A percentile compares a stretch with the other conserved stretches of the same genome.
These are phyloP conservation scores for Pterocles gutturalis DNA, from an alignment of 2,113 vertebrate species.

Conservation along the genomic window DNA sequence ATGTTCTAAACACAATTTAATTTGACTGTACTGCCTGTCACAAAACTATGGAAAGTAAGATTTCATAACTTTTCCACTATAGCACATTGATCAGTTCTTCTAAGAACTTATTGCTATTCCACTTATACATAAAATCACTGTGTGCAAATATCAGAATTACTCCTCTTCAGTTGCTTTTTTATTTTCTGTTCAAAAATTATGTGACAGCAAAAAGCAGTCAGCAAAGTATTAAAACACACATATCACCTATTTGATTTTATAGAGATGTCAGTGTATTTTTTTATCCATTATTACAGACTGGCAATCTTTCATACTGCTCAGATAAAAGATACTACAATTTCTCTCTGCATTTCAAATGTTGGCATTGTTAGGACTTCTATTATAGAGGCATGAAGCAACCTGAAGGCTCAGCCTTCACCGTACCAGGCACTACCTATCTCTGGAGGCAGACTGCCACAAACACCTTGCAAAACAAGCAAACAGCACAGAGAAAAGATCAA, in stretches of 20 bases:
- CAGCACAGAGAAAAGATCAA: neutral
- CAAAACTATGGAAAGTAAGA: neutral
- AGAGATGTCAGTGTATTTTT: constrained; percentile 64
- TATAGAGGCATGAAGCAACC: rapidly evolving
- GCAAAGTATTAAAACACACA: constrained; percentile 45
- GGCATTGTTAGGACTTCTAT: neutral
- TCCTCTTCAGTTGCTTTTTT: constrained; percentile 13
- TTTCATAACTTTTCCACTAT: neutral
- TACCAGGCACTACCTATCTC: rapidly evolving
- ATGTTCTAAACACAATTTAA: constrained; percentile 46
- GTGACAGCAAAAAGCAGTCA: constrained; percentile 49
- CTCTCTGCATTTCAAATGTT: neutral
- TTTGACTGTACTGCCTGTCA: constrained; percentile 21
- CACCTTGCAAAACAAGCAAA: neutral
- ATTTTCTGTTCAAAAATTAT: constrained; percentile 59
- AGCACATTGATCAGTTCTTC: neutral
- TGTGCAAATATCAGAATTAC: constrained; percentile 29
- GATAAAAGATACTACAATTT: constrained; percentile 8
- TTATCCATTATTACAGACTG: constrained; percentile 33
- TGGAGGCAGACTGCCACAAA: neutral
- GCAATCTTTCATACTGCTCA: constrained; percentile 17
- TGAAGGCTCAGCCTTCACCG: neutral
- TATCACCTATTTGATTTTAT: constrained; percentile 50
- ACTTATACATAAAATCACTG: neutral
- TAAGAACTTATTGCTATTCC: neutral